These are phyloP conservation scores for Cheilosia variabilis DNA, from an alignment of 2,888 invertebrate species.

Conservation along the genomic window DNA sequence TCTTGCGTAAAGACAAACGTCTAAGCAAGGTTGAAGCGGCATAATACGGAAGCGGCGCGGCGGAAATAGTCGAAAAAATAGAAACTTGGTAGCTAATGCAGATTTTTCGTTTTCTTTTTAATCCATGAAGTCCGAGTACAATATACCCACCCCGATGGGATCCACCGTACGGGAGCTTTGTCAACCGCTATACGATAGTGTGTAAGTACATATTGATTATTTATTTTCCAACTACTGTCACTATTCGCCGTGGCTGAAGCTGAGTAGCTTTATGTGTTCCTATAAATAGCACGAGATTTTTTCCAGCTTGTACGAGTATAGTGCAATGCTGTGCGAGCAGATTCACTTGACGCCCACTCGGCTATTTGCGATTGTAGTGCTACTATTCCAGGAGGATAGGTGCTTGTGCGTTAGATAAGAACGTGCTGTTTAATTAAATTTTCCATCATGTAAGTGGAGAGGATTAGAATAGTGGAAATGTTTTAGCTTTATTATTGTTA, in stretches of 20 bases:
- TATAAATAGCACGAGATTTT: constrained; percentile 43
- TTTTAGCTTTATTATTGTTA: neutral
- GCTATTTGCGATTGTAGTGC: neutral
- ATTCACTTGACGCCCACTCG: constrained; percentile 4
- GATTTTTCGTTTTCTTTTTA: constrained; percentile 43
- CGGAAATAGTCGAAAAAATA: neutral
- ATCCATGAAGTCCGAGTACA: constrained; percentile 18
- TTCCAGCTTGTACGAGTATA: constrained; percentile 24
- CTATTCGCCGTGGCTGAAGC: too few species aligned
- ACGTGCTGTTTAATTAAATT: constrained; percentile 47
- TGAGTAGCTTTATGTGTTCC: constrained; percentile 6
- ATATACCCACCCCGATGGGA: neutral
- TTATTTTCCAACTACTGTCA: constrained; percentile 28
- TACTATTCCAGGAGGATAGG: neutral
- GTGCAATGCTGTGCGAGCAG: constrained; percentile 16
- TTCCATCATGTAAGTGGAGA: constrained; percentile 8
- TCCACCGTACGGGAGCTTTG: constrained; percentile 25
- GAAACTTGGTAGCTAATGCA: neutral
- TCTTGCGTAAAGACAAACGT: constrained; percentile 20
- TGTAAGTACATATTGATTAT: constrained; percentile 37
- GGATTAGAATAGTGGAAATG: constrained; percentile 16
- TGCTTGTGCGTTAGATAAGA: constrained; percentile 33
- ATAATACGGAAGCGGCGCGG: neutral
- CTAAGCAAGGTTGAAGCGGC: neutral
- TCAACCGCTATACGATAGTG: neutral